Conservation (phyloP, 2,113 vertebrate genomes). For the Clupea harengus region DNA sequence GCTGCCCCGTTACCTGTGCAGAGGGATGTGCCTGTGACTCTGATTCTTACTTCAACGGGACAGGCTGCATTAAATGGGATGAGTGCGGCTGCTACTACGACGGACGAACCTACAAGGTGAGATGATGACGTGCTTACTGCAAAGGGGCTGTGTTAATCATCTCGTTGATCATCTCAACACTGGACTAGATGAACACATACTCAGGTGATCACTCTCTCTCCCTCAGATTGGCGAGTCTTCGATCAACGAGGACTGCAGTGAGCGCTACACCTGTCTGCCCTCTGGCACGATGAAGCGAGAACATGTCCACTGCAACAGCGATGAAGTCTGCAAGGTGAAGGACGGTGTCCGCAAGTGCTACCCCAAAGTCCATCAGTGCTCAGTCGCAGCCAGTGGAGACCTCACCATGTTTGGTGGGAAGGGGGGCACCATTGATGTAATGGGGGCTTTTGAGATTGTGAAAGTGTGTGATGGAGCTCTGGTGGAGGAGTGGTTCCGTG, state of each 20-base stretch:
- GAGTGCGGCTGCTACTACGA: constrained; percentile 72
- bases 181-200: neutral
- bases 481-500: constrained; percentile 56
- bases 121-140: neutral
- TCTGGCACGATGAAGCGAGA: constrained; percentile 43
- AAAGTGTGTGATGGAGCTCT: constrained; percentile 33
- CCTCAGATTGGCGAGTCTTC: constrained; percentile 47
- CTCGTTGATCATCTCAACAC: neutral
- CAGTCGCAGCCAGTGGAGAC: constrained; percentile 32
- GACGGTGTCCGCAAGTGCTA: constrained; percentile 47
- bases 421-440: constrained; percentile 28
- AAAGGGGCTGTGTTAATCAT: neutral
- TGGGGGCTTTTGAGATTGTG: constrained; percentile 55
- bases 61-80: constrained; percentile 58
- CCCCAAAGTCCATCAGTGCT: constrained; percentile 45
- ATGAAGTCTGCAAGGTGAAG: constrained; percentile 45
- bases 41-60: constrained; percentile 54
- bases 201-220: neutral
- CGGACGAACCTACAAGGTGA: constrained; percentile 64
- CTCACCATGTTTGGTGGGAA: constrained; percentile 53
- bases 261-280: constrained; percentile 42
- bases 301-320: constrained; percentile 40
- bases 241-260: constrained; percentile 48
- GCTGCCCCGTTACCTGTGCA: constrained; percentile 53
- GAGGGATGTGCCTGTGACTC: constrained; percentile 76